Evolutionary conservation across 2,797 vertebrate species (phyloP).

Genomic region (Cossypha heuglini): DNA sequence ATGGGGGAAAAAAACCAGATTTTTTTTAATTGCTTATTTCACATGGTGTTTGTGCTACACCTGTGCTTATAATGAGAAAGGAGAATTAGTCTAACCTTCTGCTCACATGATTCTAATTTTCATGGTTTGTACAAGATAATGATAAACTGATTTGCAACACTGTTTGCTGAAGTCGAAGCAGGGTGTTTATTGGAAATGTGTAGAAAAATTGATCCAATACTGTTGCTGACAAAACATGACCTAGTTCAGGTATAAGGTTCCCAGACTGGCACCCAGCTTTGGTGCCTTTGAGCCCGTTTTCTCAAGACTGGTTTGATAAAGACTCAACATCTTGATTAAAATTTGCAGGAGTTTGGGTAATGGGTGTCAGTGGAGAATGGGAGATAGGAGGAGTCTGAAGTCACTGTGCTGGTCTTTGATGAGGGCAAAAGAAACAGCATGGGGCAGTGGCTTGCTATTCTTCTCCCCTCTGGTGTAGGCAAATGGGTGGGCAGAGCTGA

Average conservation of each 20-base stretch:
- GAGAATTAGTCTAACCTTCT: slow-evolving; percentile 88
- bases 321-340: slow-evolving; percentile 14
- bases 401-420: neutral
- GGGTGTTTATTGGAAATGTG: slow-evolving; percentile 10
- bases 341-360: neutral
- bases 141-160: slow-evolving; percentile 77
- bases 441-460: neutral
- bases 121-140: slow-evolving; percentile 81
- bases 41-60: slow-evolving; percentile 87
- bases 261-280: neutral
- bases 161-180: slow-evolving; percentile 42
- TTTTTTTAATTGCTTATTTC: slow-evolving; percentile 96
- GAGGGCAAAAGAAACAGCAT: neutral
- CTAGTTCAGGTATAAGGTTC: neutral
- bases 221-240: slow-evolving; percentile 16
- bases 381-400: neutral
- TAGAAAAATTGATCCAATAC: slow-evolving; percentile 35
- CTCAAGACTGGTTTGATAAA: neutral
- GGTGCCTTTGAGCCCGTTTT: neutral
- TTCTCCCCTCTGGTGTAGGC: neutral
- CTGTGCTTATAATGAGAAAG: slow-evolving; percentile 92
- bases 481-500: neutral
- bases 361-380: neutral
- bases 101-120: slow-evolving; percentile 86
- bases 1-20: slow-evolving; percentile 84